Conservation (phyloP, 2,888 invertebrate genomes). For the Pyrrhia umbra region DNA sequence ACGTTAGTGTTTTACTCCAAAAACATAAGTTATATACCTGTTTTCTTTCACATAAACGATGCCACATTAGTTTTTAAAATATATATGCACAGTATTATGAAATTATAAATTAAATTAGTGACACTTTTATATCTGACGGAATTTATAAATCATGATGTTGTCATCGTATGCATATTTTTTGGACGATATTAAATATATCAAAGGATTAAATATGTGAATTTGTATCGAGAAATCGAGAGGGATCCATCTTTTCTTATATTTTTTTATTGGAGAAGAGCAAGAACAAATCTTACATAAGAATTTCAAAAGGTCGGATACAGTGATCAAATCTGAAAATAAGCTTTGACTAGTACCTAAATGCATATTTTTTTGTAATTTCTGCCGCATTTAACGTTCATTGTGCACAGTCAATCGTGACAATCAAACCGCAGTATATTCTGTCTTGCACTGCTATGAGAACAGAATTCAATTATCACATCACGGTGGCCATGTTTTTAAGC, state of each 20-base stretch:
- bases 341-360: neutral
- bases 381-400: neutral
- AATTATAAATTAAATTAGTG: neutral
- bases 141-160: no score
- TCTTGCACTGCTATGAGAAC: slow-evolving; percentile 15
- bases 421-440: slow-evolving; percentile 3
- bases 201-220: no score
- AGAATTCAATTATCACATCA: slow-evolving; percentile 35
- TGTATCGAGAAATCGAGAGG: no score
- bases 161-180: no score
- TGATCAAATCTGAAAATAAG: neutral
- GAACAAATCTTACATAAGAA: neutral
- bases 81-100: neutral
- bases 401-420: slow-evolving; percentile 1
- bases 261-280: no score
- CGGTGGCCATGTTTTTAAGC: slow-evolving; percentile 23
- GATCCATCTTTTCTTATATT: no score
- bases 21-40: slow-evolving; percentile 21
- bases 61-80: neutral
- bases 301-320: neutral
- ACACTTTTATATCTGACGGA: no score
- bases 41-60: slow-evolving; percentile 19
- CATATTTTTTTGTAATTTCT: neutral
- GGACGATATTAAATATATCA: no score
- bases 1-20: slow-evolving; percentile 16